phyloP scores from a whole-genome alignment of 2,888 invertebrate species.

The Gandaritis pyraliata region DNA sequence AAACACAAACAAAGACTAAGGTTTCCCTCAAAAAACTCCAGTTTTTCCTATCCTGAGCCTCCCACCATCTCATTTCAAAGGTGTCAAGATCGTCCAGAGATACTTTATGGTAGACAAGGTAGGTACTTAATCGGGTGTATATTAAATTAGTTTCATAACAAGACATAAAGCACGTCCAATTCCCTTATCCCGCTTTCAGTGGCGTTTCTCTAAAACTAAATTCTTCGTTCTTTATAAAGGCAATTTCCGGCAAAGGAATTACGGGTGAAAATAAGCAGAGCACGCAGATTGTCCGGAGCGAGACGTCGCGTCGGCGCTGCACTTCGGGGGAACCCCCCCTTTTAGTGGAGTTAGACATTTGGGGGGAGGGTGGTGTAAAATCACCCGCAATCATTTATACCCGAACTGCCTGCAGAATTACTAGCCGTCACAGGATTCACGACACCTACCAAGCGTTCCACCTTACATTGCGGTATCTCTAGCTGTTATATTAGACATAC shows the following conservation, averaged over 20 bases:
- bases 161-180: constrained; percentile 48
- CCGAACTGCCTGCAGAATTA: constrained; percentile 83
- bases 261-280: constrained; percentile 83
- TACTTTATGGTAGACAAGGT: too few species aligned
- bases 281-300: constrained; percentile 83
- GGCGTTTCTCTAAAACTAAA: constrained; percentile 64
- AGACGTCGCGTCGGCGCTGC: constrained; percentile 78
- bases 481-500: too few species aligned
- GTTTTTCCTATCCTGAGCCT: too few species aligned
- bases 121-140: background rate
- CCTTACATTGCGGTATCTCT: constrained; percentile 43
- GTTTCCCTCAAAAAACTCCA: too few species aligned
- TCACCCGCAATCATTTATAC: constrained; percentile 85
- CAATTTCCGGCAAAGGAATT: constrained; percentile 83
- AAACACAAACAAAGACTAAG: too few species aligned
- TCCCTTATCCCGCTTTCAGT: constrained; percentile 56
- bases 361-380: constrained; percentile 77
- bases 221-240: constrained; percentile 79
- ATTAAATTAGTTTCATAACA: constrained; percentile 38
- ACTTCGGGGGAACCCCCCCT: constrained; percentile 63
- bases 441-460: constrained; percentile 50
- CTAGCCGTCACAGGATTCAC: constrained; percentile 77
- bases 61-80: too few species aligned
- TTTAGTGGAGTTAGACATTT: constrained; percentile 64
- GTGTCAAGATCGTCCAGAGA: too few species aligned